Evolutionary conservation across 2,888 invertebrate genomes (phyloP).

Genomic region (Harpagoxenus sublaevis): DNA sequence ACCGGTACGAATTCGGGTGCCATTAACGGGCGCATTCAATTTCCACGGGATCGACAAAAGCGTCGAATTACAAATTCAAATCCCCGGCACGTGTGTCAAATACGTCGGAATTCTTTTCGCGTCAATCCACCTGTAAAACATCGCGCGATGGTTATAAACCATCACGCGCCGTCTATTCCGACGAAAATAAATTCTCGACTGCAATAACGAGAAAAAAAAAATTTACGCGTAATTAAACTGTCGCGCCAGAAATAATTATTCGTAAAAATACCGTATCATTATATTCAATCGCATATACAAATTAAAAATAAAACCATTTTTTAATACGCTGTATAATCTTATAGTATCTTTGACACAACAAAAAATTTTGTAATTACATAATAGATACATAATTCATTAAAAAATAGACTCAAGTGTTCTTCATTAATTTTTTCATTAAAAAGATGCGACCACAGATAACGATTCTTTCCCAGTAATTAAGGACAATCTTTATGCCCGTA

Average conservation of each 20-base stretch:
- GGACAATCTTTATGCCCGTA: conserved; percentile 36
- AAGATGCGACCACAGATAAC: background rate
- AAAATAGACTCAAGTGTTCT: background rate
- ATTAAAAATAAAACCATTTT: background rate
- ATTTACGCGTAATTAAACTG: conserved; percentile 1
- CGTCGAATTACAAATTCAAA: conserved; percentile 82
- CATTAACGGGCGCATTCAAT: conserved; percentile 81
- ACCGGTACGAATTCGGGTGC: conserved; percentile 76
- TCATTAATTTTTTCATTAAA: conserved; percentile 4
- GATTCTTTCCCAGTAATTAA: conserved; percentile 33
- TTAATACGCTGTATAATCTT: background rate
- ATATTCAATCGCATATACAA: background rate
- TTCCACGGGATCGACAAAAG: conserved; percentile 80
- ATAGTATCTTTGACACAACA: background rate
- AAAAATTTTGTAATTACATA: background rate
- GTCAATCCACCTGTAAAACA: conserved; percentile 71
- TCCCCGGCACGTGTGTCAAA: conserved; percentile 79
- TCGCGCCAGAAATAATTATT: conserved; percentile 5
- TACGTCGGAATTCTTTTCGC: conserved; percentile 75
- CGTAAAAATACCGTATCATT: background rate
- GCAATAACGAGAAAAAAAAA: conserved; percentile 13
- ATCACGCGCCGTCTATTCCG: conserved; percentile 22
- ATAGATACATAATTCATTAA: background rate
- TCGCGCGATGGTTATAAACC: conserved; percentile 47
- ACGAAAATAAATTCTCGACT: conserved; percentile 31